Evolutionary conservation across 2,113 vertebrate species (phyloP), one percentile per base, ranked within the genome.

Genomic region (Ceuthmochares aereus): DNA sequence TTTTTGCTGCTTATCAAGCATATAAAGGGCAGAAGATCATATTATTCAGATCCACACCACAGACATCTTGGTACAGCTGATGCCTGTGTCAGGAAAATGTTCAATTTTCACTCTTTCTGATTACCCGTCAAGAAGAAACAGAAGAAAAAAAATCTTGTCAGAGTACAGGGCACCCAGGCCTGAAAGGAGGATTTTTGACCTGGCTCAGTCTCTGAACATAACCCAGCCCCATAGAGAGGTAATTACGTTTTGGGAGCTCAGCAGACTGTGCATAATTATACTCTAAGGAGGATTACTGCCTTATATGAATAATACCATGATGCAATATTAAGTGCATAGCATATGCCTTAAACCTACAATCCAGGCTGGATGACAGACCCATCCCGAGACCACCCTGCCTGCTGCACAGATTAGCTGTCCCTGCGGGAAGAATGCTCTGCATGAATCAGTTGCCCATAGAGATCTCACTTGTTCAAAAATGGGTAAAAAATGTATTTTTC

Each of bases 231-330:
- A 90, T 0, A 40, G 82, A 83, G 75, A 66, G 9, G 63, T 74
- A 91, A 90, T 90, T 73, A 91, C 19, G 3, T 77, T 96, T 83
- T 83, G 92, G 81, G 75, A 96, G 51, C 72, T 93, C 94, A 96
- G 47, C 42, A 91, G 87, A 93, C 91, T 96, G 87, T 93, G 42
- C 32, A 72, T 91, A 95, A 95, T 94, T 94, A 80, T 59, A 58
- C 42, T 94, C 51, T 77, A 78, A 88, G 76, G 12, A 93, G 92
- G 75, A 93, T 93, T 96, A 94, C 79, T 34, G 64, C 52, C 29
- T 70, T 81, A 37, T 93, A 84, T 93, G 79, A 86, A 92, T 87
- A 95, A 93, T 25, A 64, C 23, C 25, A 49, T 86, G 90, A 92
- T 70, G 92, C 88, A 81, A 88, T 70, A 34, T 54, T 49, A 83